These are phyloP conservation scores for Therioaphis trifolii DNA, from an alignment of 2,888 invertebrate genomes.

Conservation along the genomic window DNA sequence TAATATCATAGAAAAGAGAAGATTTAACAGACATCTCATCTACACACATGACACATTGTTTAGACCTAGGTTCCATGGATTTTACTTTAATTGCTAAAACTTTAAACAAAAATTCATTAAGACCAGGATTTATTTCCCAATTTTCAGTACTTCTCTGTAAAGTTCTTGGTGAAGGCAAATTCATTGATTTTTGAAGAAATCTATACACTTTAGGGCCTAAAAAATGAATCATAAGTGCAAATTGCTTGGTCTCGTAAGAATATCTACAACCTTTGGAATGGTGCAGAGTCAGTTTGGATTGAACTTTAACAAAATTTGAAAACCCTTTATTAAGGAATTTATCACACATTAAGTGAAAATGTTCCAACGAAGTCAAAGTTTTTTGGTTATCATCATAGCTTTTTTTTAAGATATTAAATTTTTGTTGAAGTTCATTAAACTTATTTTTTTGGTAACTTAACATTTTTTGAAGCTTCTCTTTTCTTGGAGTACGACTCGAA, in stretches of 20 bases:
- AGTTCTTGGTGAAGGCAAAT: too few relatives aligned
- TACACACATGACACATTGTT: too few relatives aligned
- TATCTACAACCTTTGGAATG: neutral
- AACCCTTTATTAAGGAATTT: neutral
- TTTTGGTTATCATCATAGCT: neutral
- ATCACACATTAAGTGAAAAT: neutral
- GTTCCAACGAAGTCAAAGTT: neutral
- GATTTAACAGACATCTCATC: too few relatives aligned
- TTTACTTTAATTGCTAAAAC: too few relatives aligned
- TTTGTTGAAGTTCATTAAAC: neutral
- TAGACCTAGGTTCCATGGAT: too few relatives aligned
- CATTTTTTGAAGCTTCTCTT: neutral
- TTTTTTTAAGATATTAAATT: neutral
- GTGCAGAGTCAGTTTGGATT: neutral
- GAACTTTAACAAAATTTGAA: conserved; percentile 1
- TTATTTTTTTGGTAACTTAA: neutral
- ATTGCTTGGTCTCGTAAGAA: neutral
- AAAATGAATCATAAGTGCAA: too few relatives aligned
- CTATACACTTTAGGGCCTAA: too few relatives aligned
- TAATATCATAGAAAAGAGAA: too few relatives aligned
- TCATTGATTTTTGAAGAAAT: too few relatives aligned
- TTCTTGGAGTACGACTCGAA: neutral
- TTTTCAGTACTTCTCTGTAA: too few relatives aligned
- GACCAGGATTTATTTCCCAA: too few relatives aligned
- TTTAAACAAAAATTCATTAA: too few relatives aligned